Evolutionary conservation across 1,140 invertebrate species (phyloP), one percentile per base, ranked within the genome.

Genomic region (Schmidtea mediterranea): DNA sequence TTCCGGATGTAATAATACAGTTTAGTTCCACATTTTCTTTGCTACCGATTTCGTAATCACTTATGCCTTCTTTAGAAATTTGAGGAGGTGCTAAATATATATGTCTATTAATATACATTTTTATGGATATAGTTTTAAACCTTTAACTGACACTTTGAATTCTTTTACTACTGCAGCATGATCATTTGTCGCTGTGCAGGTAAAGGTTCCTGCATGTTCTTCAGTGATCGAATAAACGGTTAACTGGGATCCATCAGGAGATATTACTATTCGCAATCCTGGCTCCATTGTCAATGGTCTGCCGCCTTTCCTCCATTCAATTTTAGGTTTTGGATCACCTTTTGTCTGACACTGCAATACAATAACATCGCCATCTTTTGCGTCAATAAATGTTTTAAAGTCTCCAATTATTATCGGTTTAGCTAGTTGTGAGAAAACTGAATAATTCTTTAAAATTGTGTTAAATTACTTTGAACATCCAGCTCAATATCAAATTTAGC

Each of bases 1-100:
- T 68, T 6, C 69, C 69, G 10, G 60, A 49, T 6, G 68, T 48
- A 6, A 70, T 59, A 16, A 59, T 54, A 58, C 69, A 71, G 24
- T 58, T 54, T 36, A 66, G 46, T 23, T 56, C 49, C 1, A 59
- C 55, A 50, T 49, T 55, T 54, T 21, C 59, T 56, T 55, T 15
- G 32, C 49, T 38, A 19, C 16, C 15, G 19, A 51, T 22, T 37
- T 48, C 38, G 21, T 5, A 48, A 13, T 41, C 46, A 16, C 46
- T 37, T 12, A 21, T 24, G 9, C n/a, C 40, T 12, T 43, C 48
- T 19, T 15, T 46, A 24, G 12, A 8, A 21, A 45, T 45, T 16
- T 8, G 6, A 3, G 43, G 43, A 5, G 43, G 43, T 13, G 21
- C 43, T 45, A n/a, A 2, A 19, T 41, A 47, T 43, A 46, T n/a